Evolutionary conservation across 2,888 invertebrate species (phyloP).

Genomic region (Camptogramma bilineatum): DNA sequence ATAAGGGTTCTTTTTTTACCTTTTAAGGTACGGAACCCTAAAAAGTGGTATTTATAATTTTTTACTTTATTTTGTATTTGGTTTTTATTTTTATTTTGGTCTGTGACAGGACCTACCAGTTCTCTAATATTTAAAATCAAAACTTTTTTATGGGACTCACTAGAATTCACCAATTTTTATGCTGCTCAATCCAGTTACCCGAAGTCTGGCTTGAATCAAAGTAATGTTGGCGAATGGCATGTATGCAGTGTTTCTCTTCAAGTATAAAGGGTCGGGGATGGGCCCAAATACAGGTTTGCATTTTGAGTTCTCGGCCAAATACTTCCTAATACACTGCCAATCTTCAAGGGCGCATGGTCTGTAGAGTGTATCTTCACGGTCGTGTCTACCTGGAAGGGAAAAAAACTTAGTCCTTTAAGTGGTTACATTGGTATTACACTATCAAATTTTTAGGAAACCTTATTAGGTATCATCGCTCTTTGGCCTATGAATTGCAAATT

Average conservation of each 20-base stretch:
- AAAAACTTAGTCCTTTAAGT: too few relatives aligned
- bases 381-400: conserved; percentile 19
- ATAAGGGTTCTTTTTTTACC: too few relatives aligned
- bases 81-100: too few relatives aligned
- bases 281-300: conserved; percentile 40
- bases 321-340: conserved; percentile 47
- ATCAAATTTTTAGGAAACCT: too few relatives aligned
- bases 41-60: too few relatives aligned
- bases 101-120: too few relatives aligned
- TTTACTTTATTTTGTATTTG: too few relatives aligned
- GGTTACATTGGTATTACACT: too few relatives aligned
- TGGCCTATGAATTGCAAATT: too few relatives aligned
- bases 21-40: too few relatives aligned
- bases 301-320: conserved; percentile 39
- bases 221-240: conserved; percentile 47
- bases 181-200: conserved; percentile 47
- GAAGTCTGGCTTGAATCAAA: conserved; percentile 29
- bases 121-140: not conserved
- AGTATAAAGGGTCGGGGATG: conserved; percentile 33
- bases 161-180: conserved; percentile 54
- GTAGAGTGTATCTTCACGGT: conserved; percentile 32
- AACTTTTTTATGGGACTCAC: conserved; percentile 41
- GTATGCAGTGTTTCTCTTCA: conserved; percentile 27
- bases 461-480: too few relatives aligned
- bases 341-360: conserved; percentile 47